Percentiles rank a stretch among this genome's conserved stretches.
Evolutionary conservation across 92 coral and sea anemone species (phyloP).

Genomic region (Palythoa grandis): DNA sequence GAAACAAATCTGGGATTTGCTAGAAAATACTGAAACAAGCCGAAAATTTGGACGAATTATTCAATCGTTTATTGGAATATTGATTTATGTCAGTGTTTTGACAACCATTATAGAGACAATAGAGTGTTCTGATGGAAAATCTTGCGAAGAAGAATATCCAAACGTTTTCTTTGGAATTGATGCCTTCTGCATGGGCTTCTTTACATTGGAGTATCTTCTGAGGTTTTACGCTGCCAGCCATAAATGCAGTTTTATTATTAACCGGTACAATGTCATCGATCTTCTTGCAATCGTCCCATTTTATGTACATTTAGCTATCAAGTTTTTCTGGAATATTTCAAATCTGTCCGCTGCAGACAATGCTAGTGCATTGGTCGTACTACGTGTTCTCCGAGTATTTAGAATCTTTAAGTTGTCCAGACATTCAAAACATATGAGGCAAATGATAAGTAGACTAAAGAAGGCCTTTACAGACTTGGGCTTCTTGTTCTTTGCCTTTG

Average conservation of each 20-base stretch:
- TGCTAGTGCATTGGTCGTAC: conserved; percentile 76
- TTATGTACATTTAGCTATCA: conserved; percentile 67
- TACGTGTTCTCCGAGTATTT: conserved; percentile 86
- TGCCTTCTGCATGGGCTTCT: conserved; percentile 75
- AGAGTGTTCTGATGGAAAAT: conserved; percentile 56
- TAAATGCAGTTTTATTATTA: conserved; percentile 58
- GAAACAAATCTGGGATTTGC: conserved; percentile 67
- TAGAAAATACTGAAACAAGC: conserved; percentile 69
- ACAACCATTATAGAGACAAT: conserved; percentile 76
- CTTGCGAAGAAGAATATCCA: conserved; percentile 76
- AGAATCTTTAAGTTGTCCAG: conserved; percentile 89
- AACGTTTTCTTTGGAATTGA: conserved; percentile 69
- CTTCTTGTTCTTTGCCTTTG: conserved; percentile 84
- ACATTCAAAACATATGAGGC: conserved; percentile 87
- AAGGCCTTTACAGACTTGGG: conserved; percentile 88
- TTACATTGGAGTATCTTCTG: conserved; percentile 79
- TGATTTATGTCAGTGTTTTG: conserved; percentile 79
- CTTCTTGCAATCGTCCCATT: conserved; percentile 83
- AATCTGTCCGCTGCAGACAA: conserved; percentile 55
- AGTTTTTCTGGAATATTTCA: conserved; percentile 49
- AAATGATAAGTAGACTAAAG: conserved; percentile 81
- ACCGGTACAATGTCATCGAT: conserved; percentile 83
- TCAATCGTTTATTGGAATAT: conserved; percentile 72
- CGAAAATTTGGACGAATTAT: conserved; percentile 52
- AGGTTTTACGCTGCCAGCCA: conserved; percentile 83